Conservation (phyloP, 2,113 vertebrate species). For the Scophthalmus maximus region DNA sequence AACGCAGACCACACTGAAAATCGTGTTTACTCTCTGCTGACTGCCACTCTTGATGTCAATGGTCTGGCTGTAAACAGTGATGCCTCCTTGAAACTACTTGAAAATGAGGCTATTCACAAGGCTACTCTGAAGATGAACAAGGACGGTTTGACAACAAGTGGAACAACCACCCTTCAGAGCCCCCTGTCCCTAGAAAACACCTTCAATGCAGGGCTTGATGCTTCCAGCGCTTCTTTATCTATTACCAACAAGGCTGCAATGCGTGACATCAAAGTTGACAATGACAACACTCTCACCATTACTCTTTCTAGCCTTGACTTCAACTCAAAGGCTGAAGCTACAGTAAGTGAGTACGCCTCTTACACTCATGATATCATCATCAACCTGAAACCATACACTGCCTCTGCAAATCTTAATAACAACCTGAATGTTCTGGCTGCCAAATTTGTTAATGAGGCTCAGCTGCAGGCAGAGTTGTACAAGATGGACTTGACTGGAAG, state of each 20-base stretch:
- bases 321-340: constrained; percentile 85
- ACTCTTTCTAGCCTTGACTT: constrained; percentile 83
- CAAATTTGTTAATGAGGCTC: constrained; percentile 83
- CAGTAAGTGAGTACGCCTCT: constrained; percentile 78
- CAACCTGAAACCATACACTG: constrained; percentile 82
- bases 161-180: constrained; percentile 85
- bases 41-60: constrained; percentile 84
- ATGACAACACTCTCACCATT: constrained; percentile 84
- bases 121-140: constrained; percentile 83
- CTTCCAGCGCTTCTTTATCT: constrained; percentile 81
- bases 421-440: constrained; percentile 82
- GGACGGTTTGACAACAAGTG: constrained; percentile 85
- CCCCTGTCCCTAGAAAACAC: constrained; percentile 86
- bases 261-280: constrained; percentile 82
- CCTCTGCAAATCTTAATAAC: constrained; percentile 83
- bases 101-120: constrained; percentile 86
- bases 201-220: constrained; percentile 84
- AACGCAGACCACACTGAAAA: constrained; percentile 80
- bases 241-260: constrained; percentile 84
- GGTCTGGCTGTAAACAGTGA: constrained; percentile 80
- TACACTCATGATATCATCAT: constrained; percentile 88
- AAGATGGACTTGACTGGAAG: constrained; percentile 87
- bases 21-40: constrained; percentile 81
- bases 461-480: constrained; percentile 83
- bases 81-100: constrained; percentile 79